These are phyloP conservation scores for Poecilia gillii DNA, from an alignment of 2,797 vertebrate species.

Conservation along the genomic window DNA sequence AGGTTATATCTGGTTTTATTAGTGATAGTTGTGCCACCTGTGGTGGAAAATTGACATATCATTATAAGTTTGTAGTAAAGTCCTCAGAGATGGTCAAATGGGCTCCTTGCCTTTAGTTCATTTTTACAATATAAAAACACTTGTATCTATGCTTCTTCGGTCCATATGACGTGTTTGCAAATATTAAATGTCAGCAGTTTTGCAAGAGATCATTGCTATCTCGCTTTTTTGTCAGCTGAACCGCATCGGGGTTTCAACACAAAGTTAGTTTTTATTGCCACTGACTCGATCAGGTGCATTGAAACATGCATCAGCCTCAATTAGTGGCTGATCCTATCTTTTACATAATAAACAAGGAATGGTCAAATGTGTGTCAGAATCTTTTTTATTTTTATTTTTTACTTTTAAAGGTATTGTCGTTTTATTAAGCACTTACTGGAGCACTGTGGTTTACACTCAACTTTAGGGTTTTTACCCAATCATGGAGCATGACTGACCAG, in stretches of 20 bases:
- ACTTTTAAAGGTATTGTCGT: background rate
- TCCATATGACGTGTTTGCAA: background rate
- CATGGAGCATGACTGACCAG: background rate
- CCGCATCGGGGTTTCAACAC: background rate
- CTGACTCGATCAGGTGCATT: background rate
- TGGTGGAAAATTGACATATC: background rate
- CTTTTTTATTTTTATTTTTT: background rate
- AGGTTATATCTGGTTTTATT: background rate
- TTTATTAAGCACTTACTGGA: background rate
- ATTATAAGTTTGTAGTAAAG: background rate
- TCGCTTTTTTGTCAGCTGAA: background rate
- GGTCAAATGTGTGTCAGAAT: background rate
- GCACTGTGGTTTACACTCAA: background rate
- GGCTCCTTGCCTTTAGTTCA: background rate
- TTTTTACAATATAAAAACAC: background rate
- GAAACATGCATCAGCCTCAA: background rate
- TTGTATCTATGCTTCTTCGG: background rate
- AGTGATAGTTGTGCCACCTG: background rate
- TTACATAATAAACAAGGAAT: background rate
- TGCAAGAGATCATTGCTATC: background rate
- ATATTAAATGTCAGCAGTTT: background rate
- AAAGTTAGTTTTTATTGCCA: background rate
- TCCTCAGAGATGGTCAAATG: background rate
- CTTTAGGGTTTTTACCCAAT: background rate
- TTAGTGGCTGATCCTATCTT: background rate